These are phyloP conservation scores for Hylaeus anthracinus DNA, from an alignment of 1,140 invertebrate species.

Conservation along the genomic window DNA sequence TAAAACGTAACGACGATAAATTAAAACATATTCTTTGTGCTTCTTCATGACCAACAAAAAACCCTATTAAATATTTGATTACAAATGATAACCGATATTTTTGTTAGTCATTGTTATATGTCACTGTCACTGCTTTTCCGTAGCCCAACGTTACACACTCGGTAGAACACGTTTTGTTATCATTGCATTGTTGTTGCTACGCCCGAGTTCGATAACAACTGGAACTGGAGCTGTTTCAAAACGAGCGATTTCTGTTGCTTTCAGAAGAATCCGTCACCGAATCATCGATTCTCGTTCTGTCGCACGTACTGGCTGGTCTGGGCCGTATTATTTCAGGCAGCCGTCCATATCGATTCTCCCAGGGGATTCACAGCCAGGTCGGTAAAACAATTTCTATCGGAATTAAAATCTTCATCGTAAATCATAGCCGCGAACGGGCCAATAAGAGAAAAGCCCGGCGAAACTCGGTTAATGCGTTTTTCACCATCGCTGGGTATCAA, in stretches of 20 bases:
- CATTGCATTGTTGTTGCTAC: conserved; percentile 1
- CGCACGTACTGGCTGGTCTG: conserved; percentile 99
- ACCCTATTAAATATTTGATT: no score
- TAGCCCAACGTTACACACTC: neutral
- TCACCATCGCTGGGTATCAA: neutral
- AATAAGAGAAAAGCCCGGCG: no score
- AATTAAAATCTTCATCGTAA: conserved; percentile 36
- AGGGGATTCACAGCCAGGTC: conserved; percentile 93
- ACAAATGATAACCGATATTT: no score
- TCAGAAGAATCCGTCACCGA: conserved; percentile 83
- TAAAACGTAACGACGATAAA: no score
- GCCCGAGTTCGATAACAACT: neutral
- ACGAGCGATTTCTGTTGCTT: conserved; percentile 15
- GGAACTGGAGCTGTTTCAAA: neutral
- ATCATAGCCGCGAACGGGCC: neutral
- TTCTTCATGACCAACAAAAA: no score
- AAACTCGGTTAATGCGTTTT: neutral
- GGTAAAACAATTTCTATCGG: conserved; percentile 57
- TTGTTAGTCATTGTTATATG: neutral
- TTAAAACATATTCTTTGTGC: no score
- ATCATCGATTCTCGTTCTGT: conserved; percentile 96
- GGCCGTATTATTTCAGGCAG: conserved; percentile 99
- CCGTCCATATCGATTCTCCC: conserved; percentile 97
- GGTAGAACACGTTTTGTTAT: conserved; percentile 16
- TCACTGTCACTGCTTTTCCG: no score